Evolutionary conservation across 1,140 invertebrate species (phyloP).

Genomic region (Drosophila parvula): DNA sequence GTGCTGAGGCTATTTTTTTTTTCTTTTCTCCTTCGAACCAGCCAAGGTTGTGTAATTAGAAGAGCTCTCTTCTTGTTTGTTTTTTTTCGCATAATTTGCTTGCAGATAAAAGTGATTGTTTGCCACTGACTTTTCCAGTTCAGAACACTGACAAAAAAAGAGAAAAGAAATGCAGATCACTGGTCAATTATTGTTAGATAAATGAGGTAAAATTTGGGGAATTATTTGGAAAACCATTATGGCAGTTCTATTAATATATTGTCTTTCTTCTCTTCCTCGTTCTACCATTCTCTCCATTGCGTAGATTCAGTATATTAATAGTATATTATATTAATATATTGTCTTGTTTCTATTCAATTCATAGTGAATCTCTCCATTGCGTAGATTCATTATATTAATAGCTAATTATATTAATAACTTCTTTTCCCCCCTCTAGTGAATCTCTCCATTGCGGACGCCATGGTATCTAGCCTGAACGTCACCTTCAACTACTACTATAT

Average conservation of each 20-base stretch:
- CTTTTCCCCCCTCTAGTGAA: constrained; percentile 89
- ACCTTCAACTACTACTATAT: constrained; percentile 97
- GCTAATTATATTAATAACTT: not conserved
- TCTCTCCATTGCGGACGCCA: constrained; percentile 95
- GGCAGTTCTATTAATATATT: no score
- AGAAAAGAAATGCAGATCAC: not conserved
- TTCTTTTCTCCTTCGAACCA: not conserved
- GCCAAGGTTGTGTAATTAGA: constrained; percentile 35
- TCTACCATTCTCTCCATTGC: no score
- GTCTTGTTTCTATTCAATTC: no score
- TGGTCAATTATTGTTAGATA: not conserved
- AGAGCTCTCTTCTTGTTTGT: constrained; percentile 24
- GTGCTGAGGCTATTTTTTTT: not conserved
- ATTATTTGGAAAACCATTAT: no score
- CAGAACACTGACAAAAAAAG: no score
- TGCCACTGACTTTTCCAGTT: constrained; percentile 16
- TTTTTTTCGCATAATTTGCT: constrained; percentile 53
- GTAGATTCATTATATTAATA: no score
- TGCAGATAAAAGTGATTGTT: constrained; percentile 45
- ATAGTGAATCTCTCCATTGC: no score
- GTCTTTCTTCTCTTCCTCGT: no score
- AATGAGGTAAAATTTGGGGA: not conserved
- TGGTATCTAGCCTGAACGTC: constrained; percentile 97
- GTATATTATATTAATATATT: no score
- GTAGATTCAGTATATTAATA: no score